phyloP scores from a whole-genome alignment of 2,797 vertebrate species.

The Diglossa cyanea region DNA sequence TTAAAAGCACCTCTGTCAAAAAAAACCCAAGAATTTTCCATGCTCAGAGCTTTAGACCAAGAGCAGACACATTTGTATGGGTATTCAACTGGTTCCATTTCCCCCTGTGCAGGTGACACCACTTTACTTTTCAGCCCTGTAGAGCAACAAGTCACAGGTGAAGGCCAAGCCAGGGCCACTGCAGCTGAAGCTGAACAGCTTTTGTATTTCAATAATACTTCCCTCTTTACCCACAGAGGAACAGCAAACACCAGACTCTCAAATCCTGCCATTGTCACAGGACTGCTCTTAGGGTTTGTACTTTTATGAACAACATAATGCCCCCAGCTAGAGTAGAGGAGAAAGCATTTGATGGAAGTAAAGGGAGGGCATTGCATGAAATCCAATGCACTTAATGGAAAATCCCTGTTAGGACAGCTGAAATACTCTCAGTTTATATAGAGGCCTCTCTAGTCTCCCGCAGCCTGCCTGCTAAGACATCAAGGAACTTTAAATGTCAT shows the following conservation, averaged over 20 bases:
- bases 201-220: not conserved
- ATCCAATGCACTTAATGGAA: not conserved
- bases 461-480: not conserved
- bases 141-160: not conserved
- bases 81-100: not conserved
- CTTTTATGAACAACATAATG: not conserved
- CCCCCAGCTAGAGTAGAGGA: not conserved
- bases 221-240: not conserved
- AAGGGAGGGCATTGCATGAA: not conserved
- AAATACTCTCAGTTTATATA: not conserved
- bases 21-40: not conserved
- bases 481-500: not conserved
- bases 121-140: not conserved
- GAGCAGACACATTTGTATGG: not conserved
- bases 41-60: accelerated
- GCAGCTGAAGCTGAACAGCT: not conserved
- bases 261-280: not conserved
- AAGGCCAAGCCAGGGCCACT: not conserved
- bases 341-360: not conserved
- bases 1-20: not conserved
- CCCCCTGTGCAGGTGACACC: accelerated
- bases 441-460: not conserved
- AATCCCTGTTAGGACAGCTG: not conserved
- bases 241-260: not conserved
- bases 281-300: not conserved